phyloP scores from a whole-genome alignment of 2,797 vertebrate genomes.

The Diplodus puntazzo region DNA sequence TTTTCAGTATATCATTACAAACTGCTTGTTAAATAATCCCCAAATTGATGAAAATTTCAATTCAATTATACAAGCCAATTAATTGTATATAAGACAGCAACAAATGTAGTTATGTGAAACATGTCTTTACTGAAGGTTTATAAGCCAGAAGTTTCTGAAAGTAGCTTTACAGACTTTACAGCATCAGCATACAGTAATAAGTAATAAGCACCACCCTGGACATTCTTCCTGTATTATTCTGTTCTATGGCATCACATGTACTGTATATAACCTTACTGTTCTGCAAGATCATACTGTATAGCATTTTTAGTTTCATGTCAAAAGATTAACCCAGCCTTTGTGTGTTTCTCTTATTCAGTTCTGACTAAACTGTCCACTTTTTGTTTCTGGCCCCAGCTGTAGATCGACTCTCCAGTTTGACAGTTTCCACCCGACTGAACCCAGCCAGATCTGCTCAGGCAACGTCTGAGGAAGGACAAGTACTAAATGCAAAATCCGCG shows the following conservation, averaged over 20 bases:
- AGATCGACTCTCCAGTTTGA: conserved; percentile 84
- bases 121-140: too few species aligned
- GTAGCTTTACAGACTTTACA: too few species aligned
- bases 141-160: too few species aligned
- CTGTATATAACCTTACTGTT: neutral
- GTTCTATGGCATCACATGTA: neutral
- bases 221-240: neutral
- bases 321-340: neutral
- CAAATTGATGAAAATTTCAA: too few species aligned
- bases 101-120: too few species aligned
- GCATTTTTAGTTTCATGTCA: neutral
- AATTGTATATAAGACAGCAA: too few species aligned
- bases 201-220: neutral
- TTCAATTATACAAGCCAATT: too few species aligned
- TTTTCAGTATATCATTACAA: too few species aligned
- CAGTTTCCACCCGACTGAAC: conserved; percentile 71
- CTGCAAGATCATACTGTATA: neutral
- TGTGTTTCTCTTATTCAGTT: neutral
- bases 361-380: conserved; percentile 15
- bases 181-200: too few species aligned
- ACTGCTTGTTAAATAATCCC: too few species aligned
- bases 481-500: conserved; percentile 29
- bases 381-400: conserved; percentile 82
- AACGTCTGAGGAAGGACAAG: conserved; percentile 53
- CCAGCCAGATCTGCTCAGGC: conserved; percentile 46